Percentiles rank a stretch among this genome's conserved stretches.
Conservation (phyloP, 2,113 vertebrate genomes). For the Thryonomys swinderianus region DNA sequence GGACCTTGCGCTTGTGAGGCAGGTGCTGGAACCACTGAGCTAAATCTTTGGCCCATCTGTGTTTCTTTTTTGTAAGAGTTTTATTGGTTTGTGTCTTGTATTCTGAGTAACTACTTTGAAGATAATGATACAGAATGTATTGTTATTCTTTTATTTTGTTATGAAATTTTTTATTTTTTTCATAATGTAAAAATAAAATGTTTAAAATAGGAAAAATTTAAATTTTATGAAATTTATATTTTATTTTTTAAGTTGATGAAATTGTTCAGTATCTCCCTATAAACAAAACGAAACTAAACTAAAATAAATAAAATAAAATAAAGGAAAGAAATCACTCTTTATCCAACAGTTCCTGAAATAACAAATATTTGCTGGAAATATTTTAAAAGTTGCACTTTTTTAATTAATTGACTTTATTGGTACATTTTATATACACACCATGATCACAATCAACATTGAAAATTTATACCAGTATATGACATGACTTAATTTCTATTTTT, state of each 20-base stretch:
- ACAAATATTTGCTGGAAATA: conserved; percentile 6
- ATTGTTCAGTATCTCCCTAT: not conserved
- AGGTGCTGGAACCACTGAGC: too few relatives aligned
- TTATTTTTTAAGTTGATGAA: not conserved
- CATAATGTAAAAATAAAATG: not conserved
- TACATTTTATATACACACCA: too few relatives aligned
- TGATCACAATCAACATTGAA: too few relatives aligned
- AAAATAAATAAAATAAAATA: too few relatives aligned
- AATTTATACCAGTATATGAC: too few relatives aligned
- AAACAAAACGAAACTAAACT: too few relatives aligned
- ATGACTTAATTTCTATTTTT: too few relatives aligned
- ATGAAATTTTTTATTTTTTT: not conserved
- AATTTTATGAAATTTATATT: not conserved
- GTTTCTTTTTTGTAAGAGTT: not conserved
- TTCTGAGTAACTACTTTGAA: not conserved
- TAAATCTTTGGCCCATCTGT: too few relatives aligned
- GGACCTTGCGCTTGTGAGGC: too few relatives aligned
- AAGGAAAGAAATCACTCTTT: not conserved
- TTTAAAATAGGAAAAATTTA: not conserved
- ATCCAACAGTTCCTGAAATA: not conserved
- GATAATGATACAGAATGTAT: not conserved
- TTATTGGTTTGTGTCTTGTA: not conserved
- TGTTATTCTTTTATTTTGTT: not conserved
- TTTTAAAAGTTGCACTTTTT: not conserved
- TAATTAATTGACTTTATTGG: too few relatives aligned